phyloP scores from a whole-genome alignment of 2,113 vertebrate species.

The Acinonyx jubatus region DNA sequence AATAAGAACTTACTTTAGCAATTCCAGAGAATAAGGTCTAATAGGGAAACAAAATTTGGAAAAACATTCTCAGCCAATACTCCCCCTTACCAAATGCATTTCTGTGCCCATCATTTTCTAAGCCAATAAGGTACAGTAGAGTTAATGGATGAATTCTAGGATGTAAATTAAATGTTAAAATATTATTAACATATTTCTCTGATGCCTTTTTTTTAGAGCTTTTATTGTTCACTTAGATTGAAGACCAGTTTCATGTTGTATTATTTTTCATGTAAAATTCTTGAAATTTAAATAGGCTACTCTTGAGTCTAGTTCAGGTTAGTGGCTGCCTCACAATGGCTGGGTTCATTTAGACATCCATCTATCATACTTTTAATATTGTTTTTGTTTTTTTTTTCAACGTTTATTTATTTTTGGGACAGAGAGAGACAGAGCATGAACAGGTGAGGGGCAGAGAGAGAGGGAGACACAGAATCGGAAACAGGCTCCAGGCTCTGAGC shows the following conservation, averaged over 20 bases:
- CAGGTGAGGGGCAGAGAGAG: too few species aligned
- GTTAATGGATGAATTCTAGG: background rate
- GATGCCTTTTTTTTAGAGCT: background rate
- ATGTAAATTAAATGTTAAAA: constrained; percentile 18
- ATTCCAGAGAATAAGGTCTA: constrained; percentile 4
- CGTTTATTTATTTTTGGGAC: too few species aligned
- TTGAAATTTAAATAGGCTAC: background rate
- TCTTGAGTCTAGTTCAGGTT: background rate
- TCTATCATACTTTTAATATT: constrained; percentile 39
- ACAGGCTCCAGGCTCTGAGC: too few species aligned
- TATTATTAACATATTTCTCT: background rate
- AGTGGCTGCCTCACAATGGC: background rate
- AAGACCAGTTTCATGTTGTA: constrained; percentile 30
- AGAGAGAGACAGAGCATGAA: too few species aligned
- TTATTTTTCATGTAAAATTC: constrained; percentile 36
- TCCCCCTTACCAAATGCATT: background rate
- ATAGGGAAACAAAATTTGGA: background rate
- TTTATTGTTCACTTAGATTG: background rate
- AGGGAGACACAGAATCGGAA: too few species aligned
- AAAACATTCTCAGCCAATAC: background rate
- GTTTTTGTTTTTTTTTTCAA: background rate
- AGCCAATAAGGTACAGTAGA: background rate
- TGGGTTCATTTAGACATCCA: background rate
- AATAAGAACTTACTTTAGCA: background rate
- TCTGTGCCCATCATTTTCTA: background rate